Conservation (phyloP, 2,888 invertebrate species). For the Drosophila longiperda region DNA sequence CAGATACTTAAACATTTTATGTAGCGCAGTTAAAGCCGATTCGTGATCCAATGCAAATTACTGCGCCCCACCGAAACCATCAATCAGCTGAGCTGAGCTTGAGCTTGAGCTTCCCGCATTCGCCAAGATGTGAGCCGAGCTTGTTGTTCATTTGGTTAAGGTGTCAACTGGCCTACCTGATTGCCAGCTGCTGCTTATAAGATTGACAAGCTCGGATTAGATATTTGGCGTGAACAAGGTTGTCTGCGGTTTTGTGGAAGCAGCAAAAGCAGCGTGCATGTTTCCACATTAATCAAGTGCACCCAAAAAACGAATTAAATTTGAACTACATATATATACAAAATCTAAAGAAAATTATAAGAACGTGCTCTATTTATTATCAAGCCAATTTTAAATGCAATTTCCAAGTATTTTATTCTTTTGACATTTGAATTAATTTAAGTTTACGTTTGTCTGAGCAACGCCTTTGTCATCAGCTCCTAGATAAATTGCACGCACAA, state of each 20-base stretch:
- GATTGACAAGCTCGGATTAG: conserved; percentile 66
- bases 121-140: conserved; percentile 33
- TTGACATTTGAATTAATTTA: conserved; percentile 32
- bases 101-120: conserved; percentile 9
- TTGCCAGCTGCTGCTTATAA: conserved; percentile 57
- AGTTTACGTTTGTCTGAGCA: conserved; percentile 31
- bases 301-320: neutral
- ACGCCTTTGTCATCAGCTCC: conserved; percentile 8
- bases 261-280: conserved; percentile 23
- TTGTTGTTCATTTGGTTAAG: conserved; percentile 59
- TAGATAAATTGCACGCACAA: conserved; percentile 24
- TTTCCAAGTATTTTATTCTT: neutral
- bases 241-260: conserved; percentile 47
- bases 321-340: neutral
- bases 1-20: conserved; percentile 48
- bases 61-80: conserved; percentile 49
- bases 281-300: conserved; percentile 25
- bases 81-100: conserved; percentile 53
- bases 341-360: neutral
- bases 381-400: neutral
- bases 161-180: conserved; percentile 56
- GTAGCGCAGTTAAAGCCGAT: conserved; percentile 55
- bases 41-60: conserved; percentile 76
- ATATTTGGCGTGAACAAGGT: conserved; percentile 56
- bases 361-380: conserved; percentile 1